A percentile compares a stretch with the other conserved stretches of the same genome.
phyloP scores from a whole-genome alignment of 2,888 invertebrate species.

The Antitype chi region DNA sequence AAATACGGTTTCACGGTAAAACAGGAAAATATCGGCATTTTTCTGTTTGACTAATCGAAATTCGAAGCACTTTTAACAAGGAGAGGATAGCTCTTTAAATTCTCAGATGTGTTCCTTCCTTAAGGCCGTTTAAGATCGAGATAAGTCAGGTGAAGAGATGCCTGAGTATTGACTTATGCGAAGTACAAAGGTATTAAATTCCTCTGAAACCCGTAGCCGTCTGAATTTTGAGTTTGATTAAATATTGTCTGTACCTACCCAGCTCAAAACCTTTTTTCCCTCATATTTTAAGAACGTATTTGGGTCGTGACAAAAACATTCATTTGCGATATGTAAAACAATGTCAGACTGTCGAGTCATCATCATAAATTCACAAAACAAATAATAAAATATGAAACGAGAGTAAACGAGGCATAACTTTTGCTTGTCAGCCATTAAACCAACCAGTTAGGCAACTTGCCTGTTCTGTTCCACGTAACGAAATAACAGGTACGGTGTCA shows the following conservation, averaged over 20 bases:
- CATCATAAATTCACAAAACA: constrained; percentile 54
- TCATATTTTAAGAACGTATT: constrained; percentile 26
- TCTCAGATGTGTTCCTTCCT: background rate
- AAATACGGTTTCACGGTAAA: background rate
- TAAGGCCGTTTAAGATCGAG: background rate
- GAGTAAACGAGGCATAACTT: constrained; percentile 36
- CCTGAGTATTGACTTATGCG: constrained; percentile 14
- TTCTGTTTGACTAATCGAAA: constrained; percentile 18
- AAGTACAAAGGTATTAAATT: constrained; percentile 29
- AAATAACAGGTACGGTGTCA: constrained; percentile 38
- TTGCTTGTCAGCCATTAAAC: constrained; percentile 32
- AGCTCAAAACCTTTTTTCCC: constrained; percentile 10
- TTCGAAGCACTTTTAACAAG: background rate
- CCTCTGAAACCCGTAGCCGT: background rate
- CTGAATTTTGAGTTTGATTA: constrained; percentile 1
- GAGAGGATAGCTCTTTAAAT: background rate
- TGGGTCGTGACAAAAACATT: constrained; percentile 31
- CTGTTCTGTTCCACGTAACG: constrained; percentile 45
- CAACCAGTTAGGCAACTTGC: constrained; percentile 16
- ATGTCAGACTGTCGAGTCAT: constrained; percentile 41
- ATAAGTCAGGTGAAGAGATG: constrained; percentile 5
- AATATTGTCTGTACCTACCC: constrained; percentile 16
- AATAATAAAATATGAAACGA: constrained; percentile 41
- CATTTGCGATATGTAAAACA: constrained; percentile 31
- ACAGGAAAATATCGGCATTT: background rate